A percentile compares a stretch with the other conserved stretches of the same genome.
Conservation (phyloP, 1,140 invertebrate genomes). For the Leptinotarsa defecta region DNA sequence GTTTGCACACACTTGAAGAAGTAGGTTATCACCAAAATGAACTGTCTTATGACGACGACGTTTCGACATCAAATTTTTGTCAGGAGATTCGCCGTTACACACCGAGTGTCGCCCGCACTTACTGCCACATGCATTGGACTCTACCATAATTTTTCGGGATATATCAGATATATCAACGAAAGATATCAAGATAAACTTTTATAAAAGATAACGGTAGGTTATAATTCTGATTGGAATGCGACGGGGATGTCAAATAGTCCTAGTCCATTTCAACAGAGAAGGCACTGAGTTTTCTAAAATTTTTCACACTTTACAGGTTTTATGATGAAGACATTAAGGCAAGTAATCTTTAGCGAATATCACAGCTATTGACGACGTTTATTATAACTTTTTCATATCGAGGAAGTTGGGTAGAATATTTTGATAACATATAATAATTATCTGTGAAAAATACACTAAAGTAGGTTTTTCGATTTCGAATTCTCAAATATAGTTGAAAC, state of each 20-base stretch:
- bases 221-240: background rate
- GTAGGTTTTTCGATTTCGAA: background rate
- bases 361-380: constrained; percentile 30
- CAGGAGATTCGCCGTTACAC: constrained; percentile 43
- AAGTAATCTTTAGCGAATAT: constrained; percentile 22
- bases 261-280: background rate
- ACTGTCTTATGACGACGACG: constrained; percentile 73
- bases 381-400: background rate
- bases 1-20: constrained; percentile 71
- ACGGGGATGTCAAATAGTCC: background rate
- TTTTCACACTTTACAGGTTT: constrained; percentile 21
- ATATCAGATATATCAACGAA: background rate
- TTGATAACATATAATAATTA: background rate
- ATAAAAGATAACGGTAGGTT: constrained; percentile 18
- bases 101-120: constrained; percentile 46
- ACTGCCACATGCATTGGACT: constrained; percentile 50
- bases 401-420: background rate
- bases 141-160: constrained; percentile 46
- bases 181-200: constrained; percentile 18
- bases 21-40: constrained; percentile 73
- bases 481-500: no score
- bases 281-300: constrained; percentile 26
- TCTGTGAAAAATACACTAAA: background rate
- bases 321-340: constrained; percentile 22
- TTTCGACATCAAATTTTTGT: constrained; percentile 55